Base-by-base conservation (phyloP, 2,113 vertebrate genomes). In the Engraulis encrasicolus region DNA sequence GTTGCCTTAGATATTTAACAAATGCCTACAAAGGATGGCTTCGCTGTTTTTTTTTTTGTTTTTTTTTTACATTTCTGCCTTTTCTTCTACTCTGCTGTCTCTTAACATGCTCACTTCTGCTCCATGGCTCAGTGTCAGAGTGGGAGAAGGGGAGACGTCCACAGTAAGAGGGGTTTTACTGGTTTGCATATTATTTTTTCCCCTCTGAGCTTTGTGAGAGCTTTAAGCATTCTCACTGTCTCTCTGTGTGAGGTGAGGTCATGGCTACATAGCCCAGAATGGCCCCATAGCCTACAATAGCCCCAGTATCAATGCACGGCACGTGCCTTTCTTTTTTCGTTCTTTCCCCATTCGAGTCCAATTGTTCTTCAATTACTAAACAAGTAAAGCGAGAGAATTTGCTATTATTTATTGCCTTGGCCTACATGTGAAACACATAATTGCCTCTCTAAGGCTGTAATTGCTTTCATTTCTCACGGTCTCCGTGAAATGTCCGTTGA, bases 401-500 rank as follows among this genome's bases (percentile, higher is more conserved):
- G 15, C 61, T 80, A 48, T 91, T 90, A 93, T 92, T 92, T 92
- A 92, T 91, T 88, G 87, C 15, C 78, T 80, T 85, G 74, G 83
- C 86, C 84, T 85, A 88, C 50, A 78, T 86, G 31, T 85, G 81
- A 36, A 89, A 87, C 88, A 80, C 87, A 85, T 92, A 92, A 93
- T 93, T 92, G 93, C 88, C 90, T 92, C 89, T 93, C 91, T 88
- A 85, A 90, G 77, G 66, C 89, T 83, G 85, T 95, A 93, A 94
- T 93, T 93, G 91, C 77, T 84, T 89, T 93, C 91, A 92, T 94
- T 93, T 90, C 91, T 94, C 92, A 92, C 84, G 88, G 92, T 87
- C 82, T 6, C 54, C 12, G 81, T 6, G 50, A 90, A 38, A 61
- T 80, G 45, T 85, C 82, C 82, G 48, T 83, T 79, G 74, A 85